Base-by-base conservation (phyloP, 2,113 vertebrate species). In the Xenopus laevis region DNA sequence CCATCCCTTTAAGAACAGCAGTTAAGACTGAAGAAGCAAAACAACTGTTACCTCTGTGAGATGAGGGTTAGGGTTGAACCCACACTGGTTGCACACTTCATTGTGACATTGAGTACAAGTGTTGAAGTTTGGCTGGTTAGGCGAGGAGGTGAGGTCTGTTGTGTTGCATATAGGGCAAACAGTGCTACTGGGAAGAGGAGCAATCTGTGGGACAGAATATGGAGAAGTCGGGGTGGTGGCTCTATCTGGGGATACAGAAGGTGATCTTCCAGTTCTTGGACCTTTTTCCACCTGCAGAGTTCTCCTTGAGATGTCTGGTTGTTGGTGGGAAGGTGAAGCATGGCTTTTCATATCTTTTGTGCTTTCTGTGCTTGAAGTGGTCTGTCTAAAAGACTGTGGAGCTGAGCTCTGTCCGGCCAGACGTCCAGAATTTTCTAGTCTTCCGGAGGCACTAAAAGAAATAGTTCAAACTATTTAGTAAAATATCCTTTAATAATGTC, bases 11-110 rank as follows among this genome's bases (percentile, higher is more conserved):
- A 40, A 40, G 33, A 40, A 40, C 8, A 9, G 33, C 8, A 40
- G 33, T 40, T 7, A 40, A 40, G 8, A 40, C 0, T 40, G 33
- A 4, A 40, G 33, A 40, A 40, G 33, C 8, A 40, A 40, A 40
- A 40, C 33, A 9, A 40, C 33, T 13, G 11, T 86, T 95, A 99
- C 97, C 96, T 99, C 94, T 68, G 95, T 96, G 72, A 99, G 95
- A 79, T 99, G 96, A 0, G 97, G 97, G 88, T 96, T 99, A 78
- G 97, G 97, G 85, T 99, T 99, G 92, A 99, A 99, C 79, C 97
- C 97, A 47, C 97, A 99, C 87, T 99, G 97, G 90, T 92, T 97
- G 92, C 97, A 99, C 89, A 97, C 97, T 65, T 92, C 94, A 85
- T 79, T 93, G 87, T 85, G 91, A 90, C 97, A 99, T 87, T 96